Percentiles rank a stretch among this genome's conserved stretches.
Evolutionary conservation across 2,797 vertebrate genomes (phyloP).

Genomic region (Sciurus carolinensis): DNA sequence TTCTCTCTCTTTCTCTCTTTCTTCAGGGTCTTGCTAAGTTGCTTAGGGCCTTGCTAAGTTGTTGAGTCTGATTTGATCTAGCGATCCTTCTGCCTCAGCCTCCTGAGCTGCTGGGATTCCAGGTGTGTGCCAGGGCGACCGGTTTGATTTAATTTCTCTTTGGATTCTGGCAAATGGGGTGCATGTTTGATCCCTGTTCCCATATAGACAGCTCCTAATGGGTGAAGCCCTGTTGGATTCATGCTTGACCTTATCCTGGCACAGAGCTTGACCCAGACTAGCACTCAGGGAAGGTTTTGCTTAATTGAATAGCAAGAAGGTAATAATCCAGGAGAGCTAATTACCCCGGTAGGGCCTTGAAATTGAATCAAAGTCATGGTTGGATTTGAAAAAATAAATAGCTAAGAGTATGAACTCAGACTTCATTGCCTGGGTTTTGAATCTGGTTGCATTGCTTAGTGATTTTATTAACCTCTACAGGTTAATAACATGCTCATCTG

Average conservation of each 20-base stretch:
- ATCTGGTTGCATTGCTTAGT: background rate
- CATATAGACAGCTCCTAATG: background rate
- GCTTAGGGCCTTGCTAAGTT: too few relatives aligned
- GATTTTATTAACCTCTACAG: background rate
- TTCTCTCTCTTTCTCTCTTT: too few relatives aligned
- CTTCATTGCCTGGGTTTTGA: conserved; percentile 20
- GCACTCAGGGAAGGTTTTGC: background rate
- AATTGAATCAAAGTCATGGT: background rate
- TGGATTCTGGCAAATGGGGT: background rate
- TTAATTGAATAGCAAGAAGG: background rate
- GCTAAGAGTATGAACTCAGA: background rate
- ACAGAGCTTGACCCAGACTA: background rate
- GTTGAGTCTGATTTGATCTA: too few relatives aligned
- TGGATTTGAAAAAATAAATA: conserved; percentile 11
- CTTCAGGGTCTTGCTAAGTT: too few relatives aligned
- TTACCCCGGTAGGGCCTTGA: background rate
- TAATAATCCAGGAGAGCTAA: background rate
- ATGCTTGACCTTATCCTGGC: background rate
- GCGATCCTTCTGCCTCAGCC: too few relatives aligned
- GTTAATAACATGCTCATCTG: too few relatives aligned
- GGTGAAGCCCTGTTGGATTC: background rate
- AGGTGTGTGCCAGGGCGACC: too few relatives aligned
- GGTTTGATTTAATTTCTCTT: background rate
- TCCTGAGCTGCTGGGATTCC: too few relatives aligned
- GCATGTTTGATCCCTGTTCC: background rate